phyloP scores from a whole-genome alignment of 1,140 invertebrate genomes.

The Hestina assimilis region DNA sequence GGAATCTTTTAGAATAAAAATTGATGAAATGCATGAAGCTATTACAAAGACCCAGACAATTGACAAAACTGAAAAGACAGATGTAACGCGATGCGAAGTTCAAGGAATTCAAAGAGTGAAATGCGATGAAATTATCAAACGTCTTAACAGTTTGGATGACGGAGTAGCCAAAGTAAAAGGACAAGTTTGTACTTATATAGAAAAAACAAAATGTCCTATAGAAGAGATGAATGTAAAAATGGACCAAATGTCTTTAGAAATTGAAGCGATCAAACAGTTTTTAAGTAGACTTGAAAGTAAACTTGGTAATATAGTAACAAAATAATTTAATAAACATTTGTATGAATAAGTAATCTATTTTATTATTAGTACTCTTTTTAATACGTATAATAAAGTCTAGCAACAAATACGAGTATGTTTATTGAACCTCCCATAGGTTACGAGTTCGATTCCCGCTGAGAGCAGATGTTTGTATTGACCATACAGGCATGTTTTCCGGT shows the following conservation, averaged over 20 bases:
- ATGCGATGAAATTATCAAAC: slow-evolving; percentile 47
- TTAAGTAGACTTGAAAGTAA: slow-evolving; percentile 60
- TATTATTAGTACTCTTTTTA: no score
- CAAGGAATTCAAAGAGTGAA: slow-evolving; percentile 28
- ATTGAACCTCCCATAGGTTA: no score
- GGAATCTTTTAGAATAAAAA: slow-evolving; percentile 41
- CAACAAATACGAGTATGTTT: no score
- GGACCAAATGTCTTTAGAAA: slow-evolving; percentile 58
- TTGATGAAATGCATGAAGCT: slow-evolving; percentile 56
- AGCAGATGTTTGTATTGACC: no score
- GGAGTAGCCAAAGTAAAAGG: slow-evolving; percentile 44
- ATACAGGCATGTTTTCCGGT: no score
- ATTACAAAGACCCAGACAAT: slow-evolving; percentile 33
- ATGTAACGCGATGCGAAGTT: slow-evolving; percentile 26
- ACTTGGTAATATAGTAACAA: no score
- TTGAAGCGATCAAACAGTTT: slow-evolving; percentile 58
- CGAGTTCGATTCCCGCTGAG: no score
- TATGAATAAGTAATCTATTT: no score
- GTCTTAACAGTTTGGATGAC: slow-evolving; percentile 49
- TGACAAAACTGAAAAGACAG: slow-evolving; percentile 27
- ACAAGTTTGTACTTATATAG: slow-evolving; percentile 35
- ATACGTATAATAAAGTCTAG: no score
- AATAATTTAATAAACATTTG: no score
- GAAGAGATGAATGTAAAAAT: slow-evolving; percentile 57
- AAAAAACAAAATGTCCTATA: slow-evolving; percentile 44